A percentile compares a stretch with the other conserved stretches of the same genome.
phyloP scores from a whole-genome alignment of 1,140 invertebrate genomes.

The Rhynchophorus ferrugineus region DNA sequence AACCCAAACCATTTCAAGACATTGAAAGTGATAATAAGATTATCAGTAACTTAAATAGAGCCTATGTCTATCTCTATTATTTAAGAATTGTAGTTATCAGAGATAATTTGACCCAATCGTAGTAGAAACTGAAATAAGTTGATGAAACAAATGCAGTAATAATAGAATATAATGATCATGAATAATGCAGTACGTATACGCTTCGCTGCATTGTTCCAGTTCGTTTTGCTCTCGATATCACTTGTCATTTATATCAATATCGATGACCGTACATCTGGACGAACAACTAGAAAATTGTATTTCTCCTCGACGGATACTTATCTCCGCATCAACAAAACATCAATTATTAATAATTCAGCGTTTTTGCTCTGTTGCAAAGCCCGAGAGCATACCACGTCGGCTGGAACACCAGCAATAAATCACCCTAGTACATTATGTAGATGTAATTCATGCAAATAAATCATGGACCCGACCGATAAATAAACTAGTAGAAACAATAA shows the following conservation, averaged over 20 bases:
- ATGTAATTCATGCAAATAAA: constrained; percentile 22
- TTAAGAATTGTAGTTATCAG: too few species aligned
- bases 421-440: constrained; percentile 21
- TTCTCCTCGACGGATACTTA: background rate
- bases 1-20: too few species aligned
- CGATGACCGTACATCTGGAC: background rate
- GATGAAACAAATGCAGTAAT: too few species aligned
- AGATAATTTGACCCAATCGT: too few species aligned
- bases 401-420: constrained; percentile 16
- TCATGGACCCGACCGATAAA: constrained; percentile 18
- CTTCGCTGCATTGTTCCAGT: too few species aligned
- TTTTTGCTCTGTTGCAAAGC: background rate
- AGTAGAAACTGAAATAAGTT: too few species aligned
- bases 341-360: background rate
- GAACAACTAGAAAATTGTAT: background rate
- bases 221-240: too few species aligned
- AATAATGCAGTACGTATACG: too few species aligned
- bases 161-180: too few species aligned
- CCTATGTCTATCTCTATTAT: too few species aligned
- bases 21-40: too few species aligned
- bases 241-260: background rate
- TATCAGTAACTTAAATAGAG: too few species aligned
- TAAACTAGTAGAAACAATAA: constrained; percentile 24
- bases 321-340: background rate
- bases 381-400: constrained; percentile 5